Conservation (phyloP, 1,140 invertebrate species). For the Drosophila murphyi region DNA sequence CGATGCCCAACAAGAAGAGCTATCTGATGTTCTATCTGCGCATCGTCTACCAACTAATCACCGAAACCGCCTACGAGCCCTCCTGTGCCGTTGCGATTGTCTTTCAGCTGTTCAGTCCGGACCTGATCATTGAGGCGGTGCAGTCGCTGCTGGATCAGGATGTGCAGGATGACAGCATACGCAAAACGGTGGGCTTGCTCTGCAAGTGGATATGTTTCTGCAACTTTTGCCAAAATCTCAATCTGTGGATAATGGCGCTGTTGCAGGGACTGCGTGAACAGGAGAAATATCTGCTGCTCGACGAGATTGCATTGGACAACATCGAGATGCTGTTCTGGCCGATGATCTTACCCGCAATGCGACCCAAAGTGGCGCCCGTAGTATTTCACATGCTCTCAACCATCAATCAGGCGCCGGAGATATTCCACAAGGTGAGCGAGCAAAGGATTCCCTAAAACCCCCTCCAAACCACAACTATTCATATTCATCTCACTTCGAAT, state of each 20-base stretch:
- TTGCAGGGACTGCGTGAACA: constrained; percentile 85
- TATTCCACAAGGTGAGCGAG: constrained; percentile 84
- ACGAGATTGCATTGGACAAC: constrained; percentile 85
- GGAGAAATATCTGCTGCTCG: constrained; percentile 84
- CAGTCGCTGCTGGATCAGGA: constrained; percentile 78
- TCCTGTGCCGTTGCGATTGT: constrained; percentile 86
- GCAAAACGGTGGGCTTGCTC: constrained; percentile 85
- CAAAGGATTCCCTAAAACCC: no score
- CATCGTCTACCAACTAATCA: constrained; percentile 84
- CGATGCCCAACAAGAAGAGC: constrained; percentile 61
- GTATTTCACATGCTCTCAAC: constrained; percentile 86
- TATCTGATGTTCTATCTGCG: constrained; percentile 79
- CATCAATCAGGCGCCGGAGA: constrained; percentile 84
- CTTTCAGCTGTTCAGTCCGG: constrained; percentile 85
- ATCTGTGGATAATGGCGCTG: constrained; percentile 85
- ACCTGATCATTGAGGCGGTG: constrained; percentile 85
- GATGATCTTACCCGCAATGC: constrained; percentile 84
- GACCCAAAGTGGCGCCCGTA: constrained; percentile 85
- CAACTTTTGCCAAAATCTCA: constrained; percentile 85
- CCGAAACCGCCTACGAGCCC: constrained; percentile 60
- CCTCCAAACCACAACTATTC: no score
- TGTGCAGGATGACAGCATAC: constrained; percentile 83
- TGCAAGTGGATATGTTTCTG: constrained; percentile 86
- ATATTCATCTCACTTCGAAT: no score
- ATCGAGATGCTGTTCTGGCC: constrained; percentile 85